Evolutionary conservation across 2,888 invertebrate species (phyloP).

Genomic region (Prostheceraeus crozeri): DNA sequence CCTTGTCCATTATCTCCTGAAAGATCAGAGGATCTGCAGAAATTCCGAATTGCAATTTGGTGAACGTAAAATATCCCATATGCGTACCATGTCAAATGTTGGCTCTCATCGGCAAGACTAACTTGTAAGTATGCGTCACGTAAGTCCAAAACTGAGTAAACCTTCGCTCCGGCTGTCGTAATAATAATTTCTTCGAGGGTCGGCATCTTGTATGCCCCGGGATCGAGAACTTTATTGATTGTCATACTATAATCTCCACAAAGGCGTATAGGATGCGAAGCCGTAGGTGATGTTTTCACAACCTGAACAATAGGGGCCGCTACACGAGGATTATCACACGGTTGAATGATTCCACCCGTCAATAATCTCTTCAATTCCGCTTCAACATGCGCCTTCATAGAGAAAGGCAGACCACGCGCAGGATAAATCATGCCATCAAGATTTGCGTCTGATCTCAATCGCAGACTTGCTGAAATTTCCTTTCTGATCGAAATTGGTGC

Average conservation of each 20-base stretch:
- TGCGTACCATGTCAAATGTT: constrained; percentile 30
- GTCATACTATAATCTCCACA: constrained; percentile 28
- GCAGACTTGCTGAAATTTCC: constrained; percentile 19
- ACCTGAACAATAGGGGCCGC: constrained; percentile 29
- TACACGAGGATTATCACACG: constrained; percentile 19
- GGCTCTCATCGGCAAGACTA: constrained; percentile 10
- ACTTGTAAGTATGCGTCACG: constrained; percentile 29
- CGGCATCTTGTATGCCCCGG: constrained; percentile 18
- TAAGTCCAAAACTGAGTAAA: constrained; percentile 27
- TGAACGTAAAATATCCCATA: constrained; percentile 31
- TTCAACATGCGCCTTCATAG: constrained; percentile 23
- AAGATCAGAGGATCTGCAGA: constrained; percentile 34
- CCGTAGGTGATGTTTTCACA: constrained; percentile 18
- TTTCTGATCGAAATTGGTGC: too few species aligned
- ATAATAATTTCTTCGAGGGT: constrained; percentile 13
- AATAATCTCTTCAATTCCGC: constrained; percentile 27
- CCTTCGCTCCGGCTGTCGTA: constrained; percentile 4
- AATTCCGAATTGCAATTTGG: constrained; percentile 35
- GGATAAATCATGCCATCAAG: constrained; percentile 27
- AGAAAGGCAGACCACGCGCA: constrained; percentile 20
- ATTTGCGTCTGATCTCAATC: constrained; percentile 5
- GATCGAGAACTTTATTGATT: constrained; percentile 22
- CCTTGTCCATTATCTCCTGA: constrained; percentile 30
- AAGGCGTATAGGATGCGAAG: constrained; percentile 17
- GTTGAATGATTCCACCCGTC: constrained; percentile 14